Base-by-base conservation (phyloP, 2,888 invertebrate species). In the Meloe dianella region DNA sequence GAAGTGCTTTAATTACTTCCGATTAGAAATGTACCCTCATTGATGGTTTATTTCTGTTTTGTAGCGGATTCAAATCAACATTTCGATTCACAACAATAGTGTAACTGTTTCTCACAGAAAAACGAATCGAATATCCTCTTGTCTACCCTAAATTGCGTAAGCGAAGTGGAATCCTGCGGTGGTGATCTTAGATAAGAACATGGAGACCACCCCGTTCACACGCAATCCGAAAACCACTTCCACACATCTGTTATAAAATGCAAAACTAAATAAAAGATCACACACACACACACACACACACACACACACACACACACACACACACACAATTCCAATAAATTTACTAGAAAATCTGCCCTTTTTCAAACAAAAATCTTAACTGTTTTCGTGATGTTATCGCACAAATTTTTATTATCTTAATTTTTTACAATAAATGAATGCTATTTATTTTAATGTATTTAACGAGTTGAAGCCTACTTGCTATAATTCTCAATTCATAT, bases 141-240 rank as follows among this genome's bases (percentile, higher is more conserved):
- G 56, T 41, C 68, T 63, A 71, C 73, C 73, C 74, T 66, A 75
- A 77, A 76, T 74, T 76, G 76, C 77, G 69, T 74, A 76, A 73
- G 73, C 74, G 69, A 74, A 78, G 78, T 76, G 78, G 77, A 69
- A 57, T 72, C 77, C 75, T 70, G 78, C 73, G 67, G 77, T 30
- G 77, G 62, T 72, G 75, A 76, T 75, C 61, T 64, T 41, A 74
- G 78, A 78, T 78, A 78, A 78, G 76, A 70, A 73, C 73, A 68
- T 67, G 60, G 69, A 68, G 78, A 77, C 78, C 78, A 78, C 78
- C 77, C 77, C 77, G 77, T 78, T 78, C 78, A 78, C 78, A 78
- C 78, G 78, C 78, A 77, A 75, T 63, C 56, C 60, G 63, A 57
- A 58, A 35, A 61, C 58, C 64, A 47, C 67, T 61, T 61, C 60